Conservation (phyloP, 2,113 vertebrate species). For the Albula glossodonta region DNA sequence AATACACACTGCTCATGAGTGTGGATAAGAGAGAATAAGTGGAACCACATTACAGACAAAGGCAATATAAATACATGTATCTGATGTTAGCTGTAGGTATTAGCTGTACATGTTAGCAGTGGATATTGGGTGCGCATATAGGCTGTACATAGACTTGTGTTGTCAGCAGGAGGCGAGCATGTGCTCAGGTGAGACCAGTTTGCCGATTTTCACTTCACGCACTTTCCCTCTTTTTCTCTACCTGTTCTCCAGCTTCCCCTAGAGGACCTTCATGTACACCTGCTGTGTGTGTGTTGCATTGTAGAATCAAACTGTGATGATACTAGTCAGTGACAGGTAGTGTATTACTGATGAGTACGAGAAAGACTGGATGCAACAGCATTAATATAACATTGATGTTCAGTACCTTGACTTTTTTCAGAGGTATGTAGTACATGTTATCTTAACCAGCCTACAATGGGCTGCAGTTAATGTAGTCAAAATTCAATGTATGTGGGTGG, state of each 20-base stretch:
- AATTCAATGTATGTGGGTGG: slow-evolving; percentile 54
- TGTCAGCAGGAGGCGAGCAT: background rate
- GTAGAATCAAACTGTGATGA: background rate
- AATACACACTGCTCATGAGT: background rate
- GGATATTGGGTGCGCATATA: background rate
- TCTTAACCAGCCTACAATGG: background rate
- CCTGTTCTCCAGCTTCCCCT: background rate
- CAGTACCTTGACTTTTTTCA: background rate
- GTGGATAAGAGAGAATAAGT: background rate
- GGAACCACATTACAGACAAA: slow-evolving; percentile 1
- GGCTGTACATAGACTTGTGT: background rate
- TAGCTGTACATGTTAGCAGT: too few species aligned
- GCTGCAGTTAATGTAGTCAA: slow-evolving; percentile 16
- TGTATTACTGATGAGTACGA: background rate
- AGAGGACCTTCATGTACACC: background rate
- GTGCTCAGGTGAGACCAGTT: background rate
- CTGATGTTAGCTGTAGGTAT: background rate
- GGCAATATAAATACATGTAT: background rate
- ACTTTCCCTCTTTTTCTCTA: background rate
- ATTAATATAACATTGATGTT: background rate
- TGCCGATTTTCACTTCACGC: background rate
- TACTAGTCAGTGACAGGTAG: background rate
- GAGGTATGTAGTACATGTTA: background rate
- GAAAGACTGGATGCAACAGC: slow-evolving; percentile 16
- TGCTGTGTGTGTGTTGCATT: background rate